Evolutionary conservation across 2,113 vertebrate genomes (phyloP), one percentile per base, ranked within the genome.

Genomic region (Hypomesus transpacificus): DNA sequence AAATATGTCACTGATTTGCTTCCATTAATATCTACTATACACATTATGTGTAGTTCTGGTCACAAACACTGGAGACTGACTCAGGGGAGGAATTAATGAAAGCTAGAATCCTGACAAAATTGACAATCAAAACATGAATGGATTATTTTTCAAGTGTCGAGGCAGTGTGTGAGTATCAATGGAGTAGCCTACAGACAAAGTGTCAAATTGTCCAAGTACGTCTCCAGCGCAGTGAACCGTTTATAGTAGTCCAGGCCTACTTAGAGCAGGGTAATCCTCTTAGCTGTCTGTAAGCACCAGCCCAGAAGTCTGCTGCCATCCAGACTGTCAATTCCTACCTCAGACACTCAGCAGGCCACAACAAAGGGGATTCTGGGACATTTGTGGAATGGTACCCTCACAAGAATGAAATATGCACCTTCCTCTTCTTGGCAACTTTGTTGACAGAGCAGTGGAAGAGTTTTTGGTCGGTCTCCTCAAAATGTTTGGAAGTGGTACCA

Each of bases 211-310:
- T 75, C 68, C 69, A 77, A 72, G 77, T 59, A 31, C 65, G 58
- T 77, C 78, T 86, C 73, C 76, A 74, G 67, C n/a, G 70, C 56
- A 72, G 71, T 76, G 80, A 90, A 84, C 84, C 77, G 84, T 91
- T 82, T 90, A 78, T 87, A 86, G 86, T 85, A 88, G 89, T 86
- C 39, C 39, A 46, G 39, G 39, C 39, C 87, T 91, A 88, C 91
- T 93, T 91, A 93, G 76, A 85, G 78, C 80, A 87, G 86, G 51
- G 22, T 94, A 96, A 96, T 97, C 94, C 94, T 94, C 94, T 96
- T 95, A 95, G 81, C 16, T n/a, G 80, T 84, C 73, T 71, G 81
- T 90, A 92, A 92, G 91, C 91, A 87, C 86, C 80, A 81, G 76
- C 84, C 89, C 85, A 88, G 89, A 88, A 88, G 86, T 89, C 87